phyloP scores from a whole-genome alignment of 1,140 invertebrate genomes.

The Nasonia vitripennis region DNA sequence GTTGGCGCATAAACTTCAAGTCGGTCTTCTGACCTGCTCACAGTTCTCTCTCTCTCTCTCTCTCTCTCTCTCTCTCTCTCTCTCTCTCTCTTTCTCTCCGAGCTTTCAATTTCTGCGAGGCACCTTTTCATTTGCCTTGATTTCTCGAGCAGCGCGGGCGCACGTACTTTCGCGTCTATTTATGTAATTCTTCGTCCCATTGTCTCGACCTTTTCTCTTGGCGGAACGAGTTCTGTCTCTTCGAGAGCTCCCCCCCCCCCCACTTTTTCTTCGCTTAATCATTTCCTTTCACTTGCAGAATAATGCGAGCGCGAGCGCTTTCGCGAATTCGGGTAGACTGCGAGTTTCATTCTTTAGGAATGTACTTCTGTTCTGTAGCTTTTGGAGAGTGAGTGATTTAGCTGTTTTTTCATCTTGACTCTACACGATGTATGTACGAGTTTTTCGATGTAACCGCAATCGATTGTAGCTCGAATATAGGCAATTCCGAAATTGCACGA shows the following conservation, averaged over 20 bases:
- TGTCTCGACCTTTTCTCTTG: background rate
- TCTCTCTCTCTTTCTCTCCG: background rate
- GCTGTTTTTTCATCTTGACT: no score
- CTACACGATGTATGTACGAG: no score
- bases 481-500: background rate
- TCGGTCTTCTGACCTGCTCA: background rate
- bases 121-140: conserved; percentile 13
- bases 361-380: background rate
- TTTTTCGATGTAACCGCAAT: background rate
- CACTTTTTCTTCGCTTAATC: background rate
- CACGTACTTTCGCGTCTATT: conserved; percentile 4
- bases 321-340: background rate
- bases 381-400: no score
- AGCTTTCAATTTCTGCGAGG: conserved; percentile 2
- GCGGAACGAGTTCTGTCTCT: background rate
- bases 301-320: background rate
- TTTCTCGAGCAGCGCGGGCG: background rate
- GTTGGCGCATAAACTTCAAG: background rate
- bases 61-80: background rate
- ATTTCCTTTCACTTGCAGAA: conserved; percentile 2
- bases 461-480: background rate
- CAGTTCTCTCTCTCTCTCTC: background rate
- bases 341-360: background rate
- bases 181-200: conserved; percentile 4
- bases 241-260: background rate